Evolutionary conservation across 2,797 vertebrate species (phyloP).

Genomic region (Megalops cyprinoides): DNA sequence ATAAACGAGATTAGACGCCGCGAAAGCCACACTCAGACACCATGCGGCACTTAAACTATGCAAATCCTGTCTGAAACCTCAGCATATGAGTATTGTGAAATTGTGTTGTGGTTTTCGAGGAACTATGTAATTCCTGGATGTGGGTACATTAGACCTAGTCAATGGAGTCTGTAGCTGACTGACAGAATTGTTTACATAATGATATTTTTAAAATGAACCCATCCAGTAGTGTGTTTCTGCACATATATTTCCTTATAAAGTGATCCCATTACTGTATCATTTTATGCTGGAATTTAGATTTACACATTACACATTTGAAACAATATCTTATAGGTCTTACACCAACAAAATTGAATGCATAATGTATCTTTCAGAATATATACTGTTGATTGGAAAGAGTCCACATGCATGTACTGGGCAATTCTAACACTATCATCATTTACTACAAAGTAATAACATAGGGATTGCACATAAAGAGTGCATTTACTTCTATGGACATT

Average conservation of each 20-base stretch:
- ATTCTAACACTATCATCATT: neutral
- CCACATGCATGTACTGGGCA: neutral
- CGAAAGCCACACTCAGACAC: slow-evolving; percentile 47
- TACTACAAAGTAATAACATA: neutral
- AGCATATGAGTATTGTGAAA: slow-evolving; percentile 43
- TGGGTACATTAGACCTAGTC: slow-evolving; percentile 40
- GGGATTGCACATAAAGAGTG: too few species aligned
- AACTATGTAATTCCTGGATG: slow-evolving; percentile 48
- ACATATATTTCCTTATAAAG: neutral
- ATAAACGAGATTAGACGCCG: slow-evolving; percentile 53
- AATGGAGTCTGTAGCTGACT: slow-evolving; percentile 18
- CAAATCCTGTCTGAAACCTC: slow-evolving; percentile 58
- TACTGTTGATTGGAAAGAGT: neutral
- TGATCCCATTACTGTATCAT: too few species aligned
- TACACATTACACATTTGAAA: neutral
- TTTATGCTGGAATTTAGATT: too few species aligned
- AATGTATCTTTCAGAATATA: neutral
- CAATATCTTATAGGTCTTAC: neutral
- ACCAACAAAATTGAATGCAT: neutral
- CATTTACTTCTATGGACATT: neutral
- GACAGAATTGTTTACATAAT: slow-evolving; percentile 28
- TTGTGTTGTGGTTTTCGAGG: slow-evolving; percentile 42
- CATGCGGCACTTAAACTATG: slow-evolving; percentile 55
- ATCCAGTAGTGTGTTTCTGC: neutral
- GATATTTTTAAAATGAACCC: neutral